Conservation (phyloP, 2,888 invertebrate genomes). For the Clanis bilineata region DNA sequence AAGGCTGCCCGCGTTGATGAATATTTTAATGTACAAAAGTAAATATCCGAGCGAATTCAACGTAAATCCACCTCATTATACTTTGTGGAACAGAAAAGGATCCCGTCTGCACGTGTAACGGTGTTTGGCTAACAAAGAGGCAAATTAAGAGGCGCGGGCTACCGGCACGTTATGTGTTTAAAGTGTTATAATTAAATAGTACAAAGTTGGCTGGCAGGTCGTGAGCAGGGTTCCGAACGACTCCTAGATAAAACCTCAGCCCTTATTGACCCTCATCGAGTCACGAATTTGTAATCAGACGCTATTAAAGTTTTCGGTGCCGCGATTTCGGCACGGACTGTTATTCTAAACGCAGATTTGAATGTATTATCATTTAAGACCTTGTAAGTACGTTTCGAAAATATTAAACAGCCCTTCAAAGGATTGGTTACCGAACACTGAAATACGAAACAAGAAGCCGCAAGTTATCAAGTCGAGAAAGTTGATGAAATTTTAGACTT, state of each 20-base stretch:
- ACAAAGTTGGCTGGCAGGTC: not conserved
- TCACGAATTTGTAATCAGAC: constrained; percentile 10
- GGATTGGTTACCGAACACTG: not conserved
- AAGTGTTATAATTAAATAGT: constrained; percentile 14
- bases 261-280: constrained; percentile 2
- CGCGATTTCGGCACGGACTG: not conserved
- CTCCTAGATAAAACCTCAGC: constrained; percentile 8
- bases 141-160: constrained; percentile 3
- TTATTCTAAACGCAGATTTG: not conserved
- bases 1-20: constrained; percentile 6
- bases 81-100: not conserved
- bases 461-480: not conserved
- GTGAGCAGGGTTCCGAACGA: not conserved
- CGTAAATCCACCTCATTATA: constrained; percentile 7
- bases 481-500: not conserved
- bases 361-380: not conserved
- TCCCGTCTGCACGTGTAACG: not conserved
- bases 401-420: not conserved
- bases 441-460: constrained; percentile 4
- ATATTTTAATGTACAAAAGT: constrained; percentile 13
- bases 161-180: not conserved
- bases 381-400: not conserved
- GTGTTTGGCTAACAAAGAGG: constrained; percentile 2
- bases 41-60: constrained; percentile 4
- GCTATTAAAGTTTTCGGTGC: not conserved